These are phyloP conservation scores for Oreochromis aureus DNA, from an alignment of 2,113 vertebrate species.

Conservation along the genomic window DNA sequence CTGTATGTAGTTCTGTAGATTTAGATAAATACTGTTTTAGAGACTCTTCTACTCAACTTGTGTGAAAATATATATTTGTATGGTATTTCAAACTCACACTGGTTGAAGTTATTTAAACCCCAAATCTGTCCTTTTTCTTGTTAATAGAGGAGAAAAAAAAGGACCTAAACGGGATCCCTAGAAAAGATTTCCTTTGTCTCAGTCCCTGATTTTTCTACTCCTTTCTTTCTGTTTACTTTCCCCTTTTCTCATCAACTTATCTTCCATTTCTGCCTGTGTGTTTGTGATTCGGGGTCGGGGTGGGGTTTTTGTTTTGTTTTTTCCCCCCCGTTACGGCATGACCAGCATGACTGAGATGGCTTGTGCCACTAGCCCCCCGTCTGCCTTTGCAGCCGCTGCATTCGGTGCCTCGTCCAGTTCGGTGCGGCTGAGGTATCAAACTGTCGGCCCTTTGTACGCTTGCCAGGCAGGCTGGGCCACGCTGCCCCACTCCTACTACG, in stretches of 20 bases:
- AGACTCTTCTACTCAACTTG: not conserved
- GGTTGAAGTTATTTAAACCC: not conserved
- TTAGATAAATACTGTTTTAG: not conserved
- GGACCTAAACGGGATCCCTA: not conserved
- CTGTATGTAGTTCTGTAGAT: not conserved
- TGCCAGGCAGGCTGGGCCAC: constrained; percentile 80
- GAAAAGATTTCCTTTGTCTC: not conserved
- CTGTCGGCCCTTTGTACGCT: constrained; percentile 80
- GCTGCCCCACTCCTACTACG: constrained; percentile 83
- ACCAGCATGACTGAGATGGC: constrained; percentile 83
- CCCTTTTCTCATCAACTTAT: constrained; percentile 22
- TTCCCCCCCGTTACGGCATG: not conserved
- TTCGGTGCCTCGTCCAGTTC: constrained; percentile 78
- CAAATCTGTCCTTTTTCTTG: not conserved
- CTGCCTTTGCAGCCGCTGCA: constrained; percentile 73
- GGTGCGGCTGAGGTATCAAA: constrained; percentile 80
- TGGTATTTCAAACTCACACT: not conserved
- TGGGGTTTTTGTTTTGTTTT: constrained; percentile 20
- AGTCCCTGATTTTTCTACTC: not conserved
- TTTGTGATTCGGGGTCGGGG: constrained; percentile 65
- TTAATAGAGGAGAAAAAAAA: not conserved
- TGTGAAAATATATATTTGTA: not conserved
- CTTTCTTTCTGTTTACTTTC: constrained; percentile 10
- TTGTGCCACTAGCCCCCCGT: constrained; percentile 75
- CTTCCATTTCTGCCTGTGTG: constrained; percentile 64